Base-by-base conservation (phyloP, 2,888 invertebrate genomes). In the Tuberolachnus salignus region DNA sequence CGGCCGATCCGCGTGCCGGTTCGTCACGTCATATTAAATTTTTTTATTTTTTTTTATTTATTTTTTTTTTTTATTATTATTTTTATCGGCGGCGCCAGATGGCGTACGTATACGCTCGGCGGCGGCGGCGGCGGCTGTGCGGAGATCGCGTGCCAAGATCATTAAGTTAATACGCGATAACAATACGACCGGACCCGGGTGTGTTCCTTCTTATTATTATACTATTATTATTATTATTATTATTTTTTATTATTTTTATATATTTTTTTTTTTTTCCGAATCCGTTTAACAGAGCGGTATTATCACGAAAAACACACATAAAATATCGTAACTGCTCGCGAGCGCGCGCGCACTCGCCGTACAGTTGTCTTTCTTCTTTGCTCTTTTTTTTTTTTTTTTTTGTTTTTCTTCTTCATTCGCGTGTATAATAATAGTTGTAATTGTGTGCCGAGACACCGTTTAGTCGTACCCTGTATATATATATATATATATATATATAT, bases 131-230 rank as follows among this genome's bases (percentile, higher is more conserved):
- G 51, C 42, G 64, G 49, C 63, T 34, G 34, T 44, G 57, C 16
- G 61, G 19, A 75, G 75, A 78, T 78, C 78, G 78, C 78, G 78
- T 78, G 78, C 69, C 69, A n/a, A 51, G 67, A 78, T 69, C 59
- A 10, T 78, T 23, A 59, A 69, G 67, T 78, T 69, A 49, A 69
- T 59, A 69, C 23, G 42, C 59, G 51, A 67, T 59, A 78, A 78
- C 78, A 59, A 59, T 34, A 69, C 51, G 23, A 46, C 34, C 34
- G 26, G 75, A 10, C 66, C 19, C 49, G 55, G n/a, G n/a, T n/a
- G n/a, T n/a, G n/a, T n/a, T n/a, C n/a, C n/a, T n/a, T n/a, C n/a
- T n/a, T n/a, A n/a, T n/a, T n/a, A n/a, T n/a, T n/a, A n/a, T n/a
- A n/a, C n/a, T n/a, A n/a, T n/a, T n/a, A n/a, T n/a, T n/a, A n/a